Evolutionary conservation across 1,140 invertebrate species (phyloP).

Genomic region (Euwallacea fornicatus): DNA sequence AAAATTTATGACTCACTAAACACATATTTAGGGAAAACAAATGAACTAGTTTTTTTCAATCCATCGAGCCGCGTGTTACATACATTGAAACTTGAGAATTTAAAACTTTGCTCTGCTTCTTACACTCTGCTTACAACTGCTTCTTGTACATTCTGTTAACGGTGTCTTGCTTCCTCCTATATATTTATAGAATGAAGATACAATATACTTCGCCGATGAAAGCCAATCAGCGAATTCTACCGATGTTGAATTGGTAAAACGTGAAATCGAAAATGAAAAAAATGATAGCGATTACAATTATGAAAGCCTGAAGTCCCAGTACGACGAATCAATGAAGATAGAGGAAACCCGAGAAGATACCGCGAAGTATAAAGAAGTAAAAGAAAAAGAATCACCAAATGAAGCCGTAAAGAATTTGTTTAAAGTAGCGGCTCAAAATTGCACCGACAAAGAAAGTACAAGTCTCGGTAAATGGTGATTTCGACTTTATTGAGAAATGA

Average conservation of each 20-base stretch:
- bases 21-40: too few species aligned
- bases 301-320: conserved; percentile 44
- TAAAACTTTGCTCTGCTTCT: too few species aligned
- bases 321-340: conserved; percentile 41
- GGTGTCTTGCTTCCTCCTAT: too few species aligned
- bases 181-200: conserved; percentile 36
- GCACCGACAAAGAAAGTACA: conserved; percentile 48
- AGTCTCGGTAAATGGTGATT: conserved; percentile 41
- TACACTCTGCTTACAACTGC: too few species aligned
- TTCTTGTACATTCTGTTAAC: too few species aligned
- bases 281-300: conserved; percentile 48
- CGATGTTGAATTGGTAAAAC: conserved; percentile 27
- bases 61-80: too few species aligned
- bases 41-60: too few species aligned
- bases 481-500: too few species aligned
- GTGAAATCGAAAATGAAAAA: conserved; percentile 24
- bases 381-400: conserved; percentile 47
- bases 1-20: too few species aligned
- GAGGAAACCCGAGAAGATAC: conserved; percentile 42
- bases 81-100: too few species aligned
- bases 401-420: conserved; percentile 45
- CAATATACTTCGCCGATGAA: conserved; percentile 41
- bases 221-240: conserved; percentile 27
- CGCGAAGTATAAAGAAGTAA: conserved; percentile 47
- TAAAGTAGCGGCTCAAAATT: conserved; percentile 45